Evolutionary conservation across 2,113 vertebrate genomes (phyloP).

Genomic region (Psittacara wagleri): DNA sequence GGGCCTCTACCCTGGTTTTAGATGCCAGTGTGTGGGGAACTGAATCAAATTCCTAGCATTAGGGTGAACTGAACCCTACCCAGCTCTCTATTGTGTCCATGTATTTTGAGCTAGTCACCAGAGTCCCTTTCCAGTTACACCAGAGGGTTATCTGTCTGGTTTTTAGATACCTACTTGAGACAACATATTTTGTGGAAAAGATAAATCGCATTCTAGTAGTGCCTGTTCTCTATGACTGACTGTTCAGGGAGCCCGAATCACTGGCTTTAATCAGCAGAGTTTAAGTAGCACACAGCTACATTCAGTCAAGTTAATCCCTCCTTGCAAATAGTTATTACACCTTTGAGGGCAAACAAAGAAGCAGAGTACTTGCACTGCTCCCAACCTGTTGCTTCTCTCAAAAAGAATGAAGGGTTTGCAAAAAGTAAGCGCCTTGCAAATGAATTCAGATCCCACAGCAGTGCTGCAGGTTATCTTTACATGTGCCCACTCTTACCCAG

Average conservation of each 20-base stretch:
- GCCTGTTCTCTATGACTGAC: not conserved
- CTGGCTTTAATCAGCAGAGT: not conserved
- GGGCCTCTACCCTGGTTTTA: not conserved
- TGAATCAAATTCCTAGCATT: not conserved
- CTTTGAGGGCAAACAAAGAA: not conserved
- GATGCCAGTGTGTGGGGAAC: not conserved
- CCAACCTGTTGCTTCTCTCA: not conserved
- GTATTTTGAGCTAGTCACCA: not conserved
- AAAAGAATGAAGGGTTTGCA: not conserved
- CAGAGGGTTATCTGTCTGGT: not conserved
- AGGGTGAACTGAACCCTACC: not conserved
- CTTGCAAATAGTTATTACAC: not conserved
- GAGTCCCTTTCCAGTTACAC: not conserved
- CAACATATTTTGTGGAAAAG: not conserved
- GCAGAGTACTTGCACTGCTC: rapidly evolving
- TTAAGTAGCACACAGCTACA: not conserved
- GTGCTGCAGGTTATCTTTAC: not conserved
- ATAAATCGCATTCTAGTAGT: not conserved
- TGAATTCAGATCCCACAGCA: not conserved
- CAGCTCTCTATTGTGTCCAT: not conserved
- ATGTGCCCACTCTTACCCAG: not conserved
- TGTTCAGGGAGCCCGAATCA: not conserved
- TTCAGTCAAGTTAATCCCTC: not conserved
- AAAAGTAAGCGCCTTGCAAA: not conserved
- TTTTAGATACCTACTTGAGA: not conserved